Evolutionary conservation across 2,113 vertebrate genomes (phyloP), one percentile per base, ranked within the genome.

Genomic region (Epinephelus lanceolatus): DNA sequence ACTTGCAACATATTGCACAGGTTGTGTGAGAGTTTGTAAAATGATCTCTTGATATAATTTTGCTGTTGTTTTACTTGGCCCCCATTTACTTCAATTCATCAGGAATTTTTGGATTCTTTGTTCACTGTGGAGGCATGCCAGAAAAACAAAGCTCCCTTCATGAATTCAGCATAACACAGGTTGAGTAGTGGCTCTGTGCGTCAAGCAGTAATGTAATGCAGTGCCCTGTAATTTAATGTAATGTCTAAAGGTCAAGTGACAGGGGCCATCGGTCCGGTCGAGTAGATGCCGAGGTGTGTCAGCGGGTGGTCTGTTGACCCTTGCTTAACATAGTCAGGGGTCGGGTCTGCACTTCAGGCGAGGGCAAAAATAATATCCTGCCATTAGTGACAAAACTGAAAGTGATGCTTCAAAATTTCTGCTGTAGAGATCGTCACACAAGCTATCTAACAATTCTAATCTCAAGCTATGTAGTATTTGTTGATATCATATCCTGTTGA

Each of bases 231-330:
- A 81, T 78, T 60, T 66, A 72, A 85, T 84, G 71, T 79, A 65
- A 74, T 40, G 68, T 57, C 25, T 76, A 59, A 74, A 77, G 86
- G 83, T 84, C 76, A 68, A 74, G 73, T 55, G 72, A 91, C 71
- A 61, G 79, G 30, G 68, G 66, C 68, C 66, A 62, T 59, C 19
- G 70, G 23, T 63, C 12, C 11, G 27, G 10, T 76, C 13, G 63
- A 79, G 82, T 77, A 69, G 56, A 80, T 78, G 40, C 62, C 55
- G 74, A 86, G 61, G 37, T 57, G 25, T 77, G 72, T 79, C 37
- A 62, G 23, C 49, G 9, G 25, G 61, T 2, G 13, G 33, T 19
- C 60, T 6, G 19, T 25, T 87, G 67, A 86, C 25, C 69, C 60
- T 53, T 52, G 11, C 49, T 68, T 17, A 81, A 81, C 68, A 53